Conservation (phyloP, 1,140 invertebrate species). For the Glossosoma conforme region DNA sequence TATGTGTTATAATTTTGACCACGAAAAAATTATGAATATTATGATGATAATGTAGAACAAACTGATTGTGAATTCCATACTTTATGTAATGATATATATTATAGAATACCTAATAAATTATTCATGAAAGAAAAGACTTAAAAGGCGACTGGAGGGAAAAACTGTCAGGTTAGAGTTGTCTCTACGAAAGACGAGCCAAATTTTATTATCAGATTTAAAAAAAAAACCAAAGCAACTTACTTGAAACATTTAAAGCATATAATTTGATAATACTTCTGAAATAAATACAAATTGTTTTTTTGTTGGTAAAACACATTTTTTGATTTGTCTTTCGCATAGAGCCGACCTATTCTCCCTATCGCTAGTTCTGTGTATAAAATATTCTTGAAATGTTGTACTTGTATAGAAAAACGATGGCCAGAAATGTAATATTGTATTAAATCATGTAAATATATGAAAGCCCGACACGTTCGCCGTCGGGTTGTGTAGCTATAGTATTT, state of each 20-base stretch:
- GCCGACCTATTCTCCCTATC: too few relatives aligned
- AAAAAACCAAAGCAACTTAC: not conserved
- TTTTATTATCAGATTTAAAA: not conserved
- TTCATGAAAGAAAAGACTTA: conserved; percentile 13
- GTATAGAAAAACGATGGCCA: conserved; percentile 9
- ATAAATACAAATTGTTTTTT: not conserved
- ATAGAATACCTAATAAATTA: conserved; percentile 16
- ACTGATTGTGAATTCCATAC: conserved; percentile 14
- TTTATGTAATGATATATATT: too few relatives aligned
- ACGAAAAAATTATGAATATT: too few relatives aligned
- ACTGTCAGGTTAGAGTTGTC: conserved; percentile 3
- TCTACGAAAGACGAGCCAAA: too few relatives aligned
- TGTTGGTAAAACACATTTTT: too few relatives aligned
- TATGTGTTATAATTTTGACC: too few relatives aligned
- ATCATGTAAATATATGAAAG: conserved; percentile 25
- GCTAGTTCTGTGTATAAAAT: not conserved
- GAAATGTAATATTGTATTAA: conserved; percentile 21
- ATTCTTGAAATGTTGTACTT: conserved; percentile 13
- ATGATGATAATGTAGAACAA: too few relatives aligned
- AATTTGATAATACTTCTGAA: not conserved
- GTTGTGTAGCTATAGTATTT: conserved; percentile 28
- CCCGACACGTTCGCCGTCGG: conserved; percentile 25
- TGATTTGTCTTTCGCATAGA: too few relatives aligned
- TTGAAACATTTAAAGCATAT: not conserved
- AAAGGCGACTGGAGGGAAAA: not conserved